A percentile compares a stretch with the other conserved stretches of the same genome.
These are phyloP conservation scores for Datnioides undecimradiatus DNA, from an alignment of 2,113 vertebrate genomes.

Conservation along the genomic window DNA sequence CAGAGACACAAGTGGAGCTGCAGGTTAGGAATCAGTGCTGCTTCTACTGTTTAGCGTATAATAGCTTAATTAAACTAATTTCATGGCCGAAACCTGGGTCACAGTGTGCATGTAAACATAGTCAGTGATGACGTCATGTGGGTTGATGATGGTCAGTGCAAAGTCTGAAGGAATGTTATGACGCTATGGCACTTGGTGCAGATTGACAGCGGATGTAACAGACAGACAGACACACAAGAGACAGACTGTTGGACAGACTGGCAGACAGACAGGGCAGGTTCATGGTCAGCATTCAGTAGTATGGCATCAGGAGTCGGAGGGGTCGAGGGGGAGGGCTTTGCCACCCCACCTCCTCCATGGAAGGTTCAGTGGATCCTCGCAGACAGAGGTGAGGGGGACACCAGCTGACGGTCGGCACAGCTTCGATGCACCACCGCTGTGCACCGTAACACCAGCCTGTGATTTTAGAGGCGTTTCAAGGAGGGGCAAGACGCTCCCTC, in stretches of 20 bases:
- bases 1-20: neutral
- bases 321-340: slow-evolving; percentile 1
- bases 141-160: slow-evolving; percentile 75
- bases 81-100: neutral
- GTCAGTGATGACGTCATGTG: slow-evolving; percentile 60
- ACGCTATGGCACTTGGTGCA: slow-evolving; percentile 85
- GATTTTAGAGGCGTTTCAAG: slow-evolving; percentile 49
- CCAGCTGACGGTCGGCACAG: slow-evolving; percentile 48
- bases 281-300: slow-evolving; percentile 88
- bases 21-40: neutral
- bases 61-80: neutral
- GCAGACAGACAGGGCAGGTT: slow-evolving; percentile 74
- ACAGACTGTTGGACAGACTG: slow-evolving; percentile 62
- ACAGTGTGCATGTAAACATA: slow-evolving; percentile 67
- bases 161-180: slow-evolving; percentile 84
- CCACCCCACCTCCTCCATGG: slow-evolving; percentile 46
- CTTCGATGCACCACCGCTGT: slow-evolving; percentile 24
- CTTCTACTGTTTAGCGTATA: neutral
- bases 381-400: slow-evolving; percentile 61
- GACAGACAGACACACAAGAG: slow-evolving; percentile 52
- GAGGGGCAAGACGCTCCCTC: slow-evolving; percentile 77
- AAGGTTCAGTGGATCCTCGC: slow-evolving; percentile 69
- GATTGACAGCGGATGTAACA: slow-evolving; percentile 72
- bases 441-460: slow-evolving; percentile 31
- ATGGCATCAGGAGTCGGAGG: slow-evolving; percentile 74